These are phyloP conservation scores for Caloenas nicobarica DNA, from an alignment of 2,113 vertebrate genomes.

Conservation along the genomic window DNA sequence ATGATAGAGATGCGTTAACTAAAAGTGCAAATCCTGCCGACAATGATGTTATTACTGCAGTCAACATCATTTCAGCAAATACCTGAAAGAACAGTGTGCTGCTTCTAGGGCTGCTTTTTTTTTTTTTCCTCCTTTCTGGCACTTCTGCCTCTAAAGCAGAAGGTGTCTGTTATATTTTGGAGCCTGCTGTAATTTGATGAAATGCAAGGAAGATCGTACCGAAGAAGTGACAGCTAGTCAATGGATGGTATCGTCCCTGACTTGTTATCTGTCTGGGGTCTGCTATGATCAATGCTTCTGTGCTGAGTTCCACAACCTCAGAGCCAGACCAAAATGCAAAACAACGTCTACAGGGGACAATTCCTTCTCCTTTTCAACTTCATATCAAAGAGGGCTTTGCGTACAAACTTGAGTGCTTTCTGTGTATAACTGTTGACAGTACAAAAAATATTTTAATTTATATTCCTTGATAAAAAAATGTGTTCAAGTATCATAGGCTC, in stretches of 20 bases:
- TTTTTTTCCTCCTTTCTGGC: neutral
- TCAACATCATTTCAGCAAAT: neutral
- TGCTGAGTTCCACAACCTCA: neutral
- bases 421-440: neutral
- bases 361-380: neutral
- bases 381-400: neutral
- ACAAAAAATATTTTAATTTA: neutral
- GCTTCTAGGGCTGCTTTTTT: neutral
- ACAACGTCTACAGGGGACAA: neutral
- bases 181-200: neutral
- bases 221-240: neutral
- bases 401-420: neutral
- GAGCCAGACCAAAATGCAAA: neutral
- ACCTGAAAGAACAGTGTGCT: neutral
- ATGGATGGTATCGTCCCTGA: neutral
- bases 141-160: neutral
- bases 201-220: neutral
- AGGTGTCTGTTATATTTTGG: neutral
- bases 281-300: neutral
- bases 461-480: neutral
- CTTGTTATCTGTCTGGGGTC: neutral
- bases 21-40: neutral
- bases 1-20: neutral
- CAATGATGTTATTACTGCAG: neutral
- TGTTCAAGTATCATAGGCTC: neutral